These are phyloP conservation scores for Trachelus stipa DNA, from an alignment of 2,888 invertebrate genomes.

Conservation along the genomic window DNA sequence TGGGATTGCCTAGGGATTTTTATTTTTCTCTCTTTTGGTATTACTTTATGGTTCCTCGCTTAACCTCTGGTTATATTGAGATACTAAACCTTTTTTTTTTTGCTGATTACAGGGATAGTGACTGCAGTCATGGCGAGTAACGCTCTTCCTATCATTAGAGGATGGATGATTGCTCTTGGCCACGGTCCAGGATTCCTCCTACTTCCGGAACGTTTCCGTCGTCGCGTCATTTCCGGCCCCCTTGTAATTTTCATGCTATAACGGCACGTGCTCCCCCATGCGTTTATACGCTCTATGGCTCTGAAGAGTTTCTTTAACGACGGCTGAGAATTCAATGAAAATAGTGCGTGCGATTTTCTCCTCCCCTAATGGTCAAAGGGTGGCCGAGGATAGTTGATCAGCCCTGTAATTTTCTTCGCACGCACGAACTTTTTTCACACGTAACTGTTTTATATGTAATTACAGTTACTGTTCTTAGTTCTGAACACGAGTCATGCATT, in stretches of 20 bases:
- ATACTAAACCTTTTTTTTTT: background rate
- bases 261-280: constrained; percentile 12
- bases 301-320: background rate
- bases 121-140: background rate
- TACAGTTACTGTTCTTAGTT: background rate
- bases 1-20: background rate
- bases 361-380: background rate
- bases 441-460: background rate
- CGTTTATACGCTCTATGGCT: background rate
- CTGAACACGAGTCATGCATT: background rate
- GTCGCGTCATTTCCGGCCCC: constrained; percentile 43
- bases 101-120: background rate
- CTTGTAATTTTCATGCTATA: constrained; percentile 44
- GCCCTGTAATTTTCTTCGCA: constrained; percentile 4
- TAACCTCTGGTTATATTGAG: background rate
- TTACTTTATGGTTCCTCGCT: background rate
- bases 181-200: background rate
- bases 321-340: background rate
- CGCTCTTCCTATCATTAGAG: background rate
- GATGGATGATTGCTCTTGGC: background rate
- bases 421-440: background rate
- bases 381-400: background rate
- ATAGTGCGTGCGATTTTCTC: background rate
- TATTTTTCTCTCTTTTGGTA: background rate
- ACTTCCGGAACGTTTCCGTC: constrained; percentile 34